Evolutionary conservation across 2,888 invertebrate species (phyloP), one percentile per base, ranked within the genome.

Genomic region (Tenthredo distinguenda): DNA sequence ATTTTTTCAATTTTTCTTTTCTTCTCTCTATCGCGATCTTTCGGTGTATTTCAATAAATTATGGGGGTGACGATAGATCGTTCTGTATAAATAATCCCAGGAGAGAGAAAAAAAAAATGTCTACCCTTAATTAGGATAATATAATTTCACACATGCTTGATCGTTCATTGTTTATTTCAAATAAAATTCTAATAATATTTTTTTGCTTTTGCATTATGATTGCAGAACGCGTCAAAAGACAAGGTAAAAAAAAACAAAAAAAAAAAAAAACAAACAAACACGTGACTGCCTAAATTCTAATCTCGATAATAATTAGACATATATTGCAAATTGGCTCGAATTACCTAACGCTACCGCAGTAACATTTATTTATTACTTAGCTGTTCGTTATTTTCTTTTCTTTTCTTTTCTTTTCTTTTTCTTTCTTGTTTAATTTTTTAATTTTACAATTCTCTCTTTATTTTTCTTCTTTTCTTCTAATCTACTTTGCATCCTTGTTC

Each of bases 221-320:
- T 91, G 92, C 92, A 93, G 93, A 93, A 90, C 88, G 91, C 92
- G 89, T 91, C 92, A 90, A 93, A 92, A 93, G 92, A 93, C 88
- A 93, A 93, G 93, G 93, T 93, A 93, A 92, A 79, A 72, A 72
- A 79, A 26, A 26, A 26, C 26, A 26, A 26, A 26, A 26, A 26
- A 26, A 26, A 26, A 26, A 26, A 26, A 26, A 26, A 26, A 26
- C 26, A 26, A 26, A 26, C 26, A 26, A 26, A 26, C 26, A 26
- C 50, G 55, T 55, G 55, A 79, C 55, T 55, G 40, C 18, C 15
- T 31, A 74, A 58, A 55, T 58, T 50, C 79, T 76, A 55, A 79
- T 79, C 6, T 5, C 76, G 43, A 18, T 37, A n/a, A 37, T 71
- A 71, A 34, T 71, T n/a, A 34, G 9, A 71, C n/a, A 21, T 62